phyloP scores from a whole-genome alignment of 2,113 vertebrate species.

The Corydoras sp. region DNA sequence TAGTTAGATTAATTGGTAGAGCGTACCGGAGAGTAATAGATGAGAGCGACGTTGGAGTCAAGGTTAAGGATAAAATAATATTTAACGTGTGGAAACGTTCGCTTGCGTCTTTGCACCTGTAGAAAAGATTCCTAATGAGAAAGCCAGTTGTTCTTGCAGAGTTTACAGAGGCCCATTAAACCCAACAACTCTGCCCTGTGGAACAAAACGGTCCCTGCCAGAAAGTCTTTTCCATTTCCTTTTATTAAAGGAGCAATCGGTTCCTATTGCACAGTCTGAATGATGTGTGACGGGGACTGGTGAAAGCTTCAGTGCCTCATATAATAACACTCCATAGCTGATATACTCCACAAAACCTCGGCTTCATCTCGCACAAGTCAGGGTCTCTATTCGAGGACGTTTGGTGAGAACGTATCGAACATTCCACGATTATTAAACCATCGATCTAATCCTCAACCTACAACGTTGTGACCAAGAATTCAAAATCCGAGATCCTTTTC shows the following conservation, averaged over 20 bases:
- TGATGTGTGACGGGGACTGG: slow-evolving; percentile 21
- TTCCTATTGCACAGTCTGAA: slow-evolving; percentile 28
- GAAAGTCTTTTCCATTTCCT: slow-evolving; percentile 40
- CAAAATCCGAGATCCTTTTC: no score
- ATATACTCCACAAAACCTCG: no score
- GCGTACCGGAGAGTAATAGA: no score
- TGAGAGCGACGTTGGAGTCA: background rate
- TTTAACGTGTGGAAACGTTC: background rate
- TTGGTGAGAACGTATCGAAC: no score
- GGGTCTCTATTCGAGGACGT: no score
- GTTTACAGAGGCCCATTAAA: slow-evolving; percentile 44
- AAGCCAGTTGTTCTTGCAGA: slow-evolving; percentile 15
- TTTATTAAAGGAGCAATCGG: slow-evolving; percentile 29
- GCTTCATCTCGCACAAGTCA: no score
- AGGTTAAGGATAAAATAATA: slow-evolving; percentile 36
- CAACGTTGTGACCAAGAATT: no score
- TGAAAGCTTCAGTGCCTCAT: slow-evolving; percentile 24
- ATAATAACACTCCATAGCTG: slow-evolving; percentile 2
- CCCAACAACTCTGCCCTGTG: slow-evolving; percentile 32
- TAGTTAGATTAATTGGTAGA: no score
- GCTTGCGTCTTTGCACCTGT: slow-evolving; percentile 36
- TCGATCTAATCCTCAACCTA: no score
- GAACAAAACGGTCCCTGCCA: slow-evolving; percentile 43
- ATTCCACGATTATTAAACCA: no score
- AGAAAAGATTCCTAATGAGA: slow-evolving; percentile 12